Conservation (phyloP, 37 sponge, comb jelly and placozoan species). For the Ephydatia muelleri region DNA sequence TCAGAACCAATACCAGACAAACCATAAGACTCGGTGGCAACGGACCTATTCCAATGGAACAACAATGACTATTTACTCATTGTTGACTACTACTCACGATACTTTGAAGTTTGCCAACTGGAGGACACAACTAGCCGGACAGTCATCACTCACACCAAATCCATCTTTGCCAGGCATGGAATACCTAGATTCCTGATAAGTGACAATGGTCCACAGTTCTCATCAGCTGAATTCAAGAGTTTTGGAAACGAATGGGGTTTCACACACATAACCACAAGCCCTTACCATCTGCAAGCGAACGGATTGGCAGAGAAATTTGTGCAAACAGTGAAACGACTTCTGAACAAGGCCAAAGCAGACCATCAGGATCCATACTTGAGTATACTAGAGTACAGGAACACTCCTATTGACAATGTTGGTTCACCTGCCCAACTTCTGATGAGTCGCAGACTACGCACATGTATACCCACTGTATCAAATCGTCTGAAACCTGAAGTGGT, state of each 20-base stretch:
- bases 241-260: constrained; percentile 56
- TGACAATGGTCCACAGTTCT: constrained; percentile 79
- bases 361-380: constrained; percentile 43
- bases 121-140: constrained; percentile 6
- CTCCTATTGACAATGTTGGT: constrained; percentile 35
- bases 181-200: constrained; percentile 53
- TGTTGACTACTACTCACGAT: constrained; percentile 69
- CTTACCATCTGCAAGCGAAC: constrained; percentile 55
- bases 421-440: constrained; percentile 53
- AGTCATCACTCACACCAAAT: constrained; percentile 43
- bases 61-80: constrained; percentile 38
- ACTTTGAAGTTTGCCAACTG: constrained; percentile 54
- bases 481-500: constrained; percentile 25
- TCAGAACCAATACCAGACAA: constrained; percentile 27
- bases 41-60: constrained; percentile 55
- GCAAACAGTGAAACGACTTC: constrained; percentile 30
- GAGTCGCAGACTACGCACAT: constrained; percentile 34
- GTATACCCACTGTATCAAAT: constrained; percentile 27
- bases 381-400: constrained; percentile 44
- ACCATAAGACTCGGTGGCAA: constrained; percentile 62
- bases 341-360: constrained; percentile 25
- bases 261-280: constrained; percentile 57
- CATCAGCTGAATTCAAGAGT: constrained; percentile 13
- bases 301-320: constrained; percentile 72
- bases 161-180: constrained; percentile 65